phyloP scores from a whole-genome alignment of 2,797 vertebrate genomes.

The Nasua narica region DNA sequence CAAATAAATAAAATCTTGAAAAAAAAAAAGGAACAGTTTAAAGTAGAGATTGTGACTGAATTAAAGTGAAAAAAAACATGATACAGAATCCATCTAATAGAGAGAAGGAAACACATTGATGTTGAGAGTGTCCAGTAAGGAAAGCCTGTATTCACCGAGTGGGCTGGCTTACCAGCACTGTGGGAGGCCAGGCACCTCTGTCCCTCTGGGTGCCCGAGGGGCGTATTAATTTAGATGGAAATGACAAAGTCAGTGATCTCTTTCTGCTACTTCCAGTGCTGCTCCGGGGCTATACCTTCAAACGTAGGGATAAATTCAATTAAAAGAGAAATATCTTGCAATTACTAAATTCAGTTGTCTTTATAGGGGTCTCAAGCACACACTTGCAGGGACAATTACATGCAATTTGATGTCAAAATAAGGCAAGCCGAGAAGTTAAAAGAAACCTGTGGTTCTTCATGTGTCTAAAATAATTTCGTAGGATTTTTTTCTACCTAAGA shows the following conservation, averaged over 20 bases:
- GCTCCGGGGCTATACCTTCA: not conserved
- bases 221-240: not conserved
- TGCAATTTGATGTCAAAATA: not conserved
- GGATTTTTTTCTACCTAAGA: not conserved
- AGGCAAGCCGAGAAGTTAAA: not conserved
- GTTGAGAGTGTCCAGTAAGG: not conserved
- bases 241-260: not conserved
- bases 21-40: not conserved
- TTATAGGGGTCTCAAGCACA: not conserved
- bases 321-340: not conserved
- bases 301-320: not conserved
- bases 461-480: not conserved
- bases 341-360: not conserved
- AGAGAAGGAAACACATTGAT: not conserved
- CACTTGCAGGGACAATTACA: no score
- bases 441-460: not conserved
- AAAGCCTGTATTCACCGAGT: rapidly evolving
- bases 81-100: not conserved
- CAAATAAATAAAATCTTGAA: no score
- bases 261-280: not conserved
- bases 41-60: not conserved
- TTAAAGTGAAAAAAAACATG: not conserved
- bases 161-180: no score
- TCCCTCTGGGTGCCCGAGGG: not conserved
- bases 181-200: rapidly evolving